Percentiles rank a stretch among this genome's conserved stretches.
Conservation (phyloP, 1,140 invertebrate species). For the Microplitis demolitor region DNA sequence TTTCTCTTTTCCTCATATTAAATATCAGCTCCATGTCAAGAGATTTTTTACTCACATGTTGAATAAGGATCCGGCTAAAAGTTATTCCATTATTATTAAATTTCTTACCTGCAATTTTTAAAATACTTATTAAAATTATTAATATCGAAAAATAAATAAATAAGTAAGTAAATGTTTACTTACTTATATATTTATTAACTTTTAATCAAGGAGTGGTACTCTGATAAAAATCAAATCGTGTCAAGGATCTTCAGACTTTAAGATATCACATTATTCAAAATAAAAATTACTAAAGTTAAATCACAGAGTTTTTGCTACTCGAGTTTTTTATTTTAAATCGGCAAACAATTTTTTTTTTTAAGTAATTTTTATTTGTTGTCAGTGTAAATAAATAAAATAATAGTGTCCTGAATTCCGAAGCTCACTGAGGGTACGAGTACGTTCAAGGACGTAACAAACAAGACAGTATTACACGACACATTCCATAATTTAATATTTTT, state of each 20-base stretch:
- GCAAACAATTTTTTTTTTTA: neutral
- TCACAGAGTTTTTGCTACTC: no score
- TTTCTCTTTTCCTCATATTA: neutral
- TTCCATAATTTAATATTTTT: slow-evolving; percentile 24
- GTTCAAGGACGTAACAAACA: slow-evolving; percentile 9
- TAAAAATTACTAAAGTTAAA: neutral
- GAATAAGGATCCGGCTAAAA: neutral
- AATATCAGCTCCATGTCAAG: neutral
- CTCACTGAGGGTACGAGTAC: neutral
- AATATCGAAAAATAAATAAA: neutral
- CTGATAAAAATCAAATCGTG: neutral
- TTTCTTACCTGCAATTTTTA: no score
- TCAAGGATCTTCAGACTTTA: slow-evolving; percentile 8
- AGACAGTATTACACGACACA: slow-evolving; percentile 13
- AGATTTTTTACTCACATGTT: neutral
- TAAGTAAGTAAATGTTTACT: neutral
- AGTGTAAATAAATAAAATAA: neutral
- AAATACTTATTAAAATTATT: no score
- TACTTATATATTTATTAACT: neutral
- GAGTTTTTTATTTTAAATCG: neutral
- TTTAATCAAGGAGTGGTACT: neutral
- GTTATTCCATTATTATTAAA: neutral
- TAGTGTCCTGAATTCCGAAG: slow-evolving; percentile 12
- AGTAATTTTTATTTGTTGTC: neutral
- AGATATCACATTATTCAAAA: neutral